Conservation (phyloP, 2,888 invertebrate genomes). For the Drosophila robusta region DNA sequence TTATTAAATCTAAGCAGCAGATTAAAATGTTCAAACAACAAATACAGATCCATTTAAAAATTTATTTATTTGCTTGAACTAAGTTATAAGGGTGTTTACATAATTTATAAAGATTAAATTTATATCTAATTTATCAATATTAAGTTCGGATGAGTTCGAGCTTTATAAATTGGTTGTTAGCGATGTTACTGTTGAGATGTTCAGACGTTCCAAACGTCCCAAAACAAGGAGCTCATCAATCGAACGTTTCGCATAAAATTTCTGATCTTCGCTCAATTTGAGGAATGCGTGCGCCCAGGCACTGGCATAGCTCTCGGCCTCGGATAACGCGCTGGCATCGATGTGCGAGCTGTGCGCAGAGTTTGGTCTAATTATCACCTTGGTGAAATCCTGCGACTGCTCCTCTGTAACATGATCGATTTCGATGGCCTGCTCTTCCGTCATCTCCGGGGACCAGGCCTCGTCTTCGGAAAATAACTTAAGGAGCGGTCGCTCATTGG, state of each 20-base stretch:
- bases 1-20: background rate
- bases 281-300: slow-evolving; percentile 73
- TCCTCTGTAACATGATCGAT: slow-evolving; percentile 40
- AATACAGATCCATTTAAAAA: background rate
- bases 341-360: slow-evolving; percentile 20
- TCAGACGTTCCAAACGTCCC: slow-evolving; percentile 59
- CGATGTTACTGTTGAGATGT: slow-evolving; percentile 66
- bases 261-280: slow-evolving; percentile 67
- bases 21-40: background rate
- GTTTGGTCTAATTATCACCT: slow-evolving; percentile 39
- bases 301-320: slow-evolving; percentile 66
- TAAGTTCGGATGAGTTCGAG: background rate
- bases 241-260: slow-evolving; percentile 71
- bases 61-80: background rate
- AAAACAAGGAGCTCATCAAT: slow-evolving; percentile 68
- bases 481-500: slow-evolving; percentile 48
- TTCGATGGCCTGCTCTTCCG: slow-evolving; percentile 47
- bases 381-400: slow-evolving; percentile 17
- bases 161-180: slow-evolving; percentile 62
- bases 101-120: slow-evolving; percentile 1
- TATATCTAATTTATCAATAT: slow-evolving; percentile 1
- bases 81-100: background rate
- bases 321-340: slow-evolving; percentile 61
- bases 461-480: slow-evolving; percentile 65
- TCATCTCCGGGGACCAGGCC: slow-evolving; percentile 34